Conservation (phyloP, 2,888 invertebrate genomes). For the Cephalotes varians region DNA sequence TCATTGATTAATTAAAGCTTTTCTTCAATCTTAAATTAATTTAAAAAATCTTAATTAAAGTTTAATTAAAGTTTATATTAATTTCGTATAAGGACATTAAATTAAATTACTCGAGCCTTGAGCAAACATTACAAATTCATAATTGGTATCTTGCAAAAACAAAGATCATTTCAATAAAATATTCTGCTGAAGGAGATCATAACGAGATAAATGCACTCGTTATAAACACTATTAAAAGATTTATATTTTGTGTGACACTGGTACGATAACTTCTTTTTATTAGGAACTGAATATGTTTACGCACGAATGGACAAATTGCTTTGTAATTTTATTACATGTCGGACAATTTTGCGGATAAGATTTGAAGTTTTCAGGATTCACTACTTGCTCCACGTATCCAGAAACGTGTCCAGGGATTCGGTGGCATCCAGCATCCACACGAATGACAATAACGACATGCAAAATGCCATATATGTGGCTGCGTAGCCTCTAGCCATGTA, state of each 20-base stretch:
- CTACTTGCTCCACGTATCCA: slow-evolving; percentile 82
- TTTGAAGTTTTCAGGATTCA: slow-evolving; percentile 62
- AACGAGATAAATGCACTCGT: background rate
- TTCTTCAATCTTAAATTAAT: background rate
- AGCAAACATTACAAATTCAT: background rate
- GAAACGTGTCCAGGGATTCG: slow-evolving; percentile 81
- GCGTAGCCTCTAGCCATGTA: slow-evolving; percentile 80
- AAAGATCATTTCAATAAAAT: background rate
- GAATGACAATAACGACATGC: slow-evolving; percentile 81
- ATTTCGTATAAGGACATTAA: background rate
- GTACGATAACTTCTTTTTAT: background rate
- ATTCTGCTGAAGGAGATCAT: background rate
- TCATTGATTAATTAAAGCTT: background rate
- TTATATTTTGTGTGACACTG: background rate
- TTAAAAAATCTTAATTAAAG: too few relatives aligned
- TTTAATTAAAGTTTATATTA: background rate
- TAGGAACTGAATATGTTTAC: background rate
- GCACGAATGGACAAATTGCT: background rate
- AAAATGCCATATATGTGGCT: slow-evolving; percentile 78
- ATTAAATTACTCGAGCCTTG: background rate
- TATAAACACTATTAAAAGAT: background rate
- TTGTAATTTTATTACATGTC: slow-evolving; percentile 43
- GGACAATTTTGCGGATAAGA: slow-evolving; percentile 27
- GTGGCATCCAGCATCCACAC: slow-evolving; percentile 85
- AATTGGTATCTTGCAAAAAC: background rate